A percentile compares a stretch with the other conserved stretches of the same genome.
These are phyloP conservation scores for Ciona savignyi DNA, from an alignment of 23 tunicate genomes.

Conservation along the genomic window DNA sequence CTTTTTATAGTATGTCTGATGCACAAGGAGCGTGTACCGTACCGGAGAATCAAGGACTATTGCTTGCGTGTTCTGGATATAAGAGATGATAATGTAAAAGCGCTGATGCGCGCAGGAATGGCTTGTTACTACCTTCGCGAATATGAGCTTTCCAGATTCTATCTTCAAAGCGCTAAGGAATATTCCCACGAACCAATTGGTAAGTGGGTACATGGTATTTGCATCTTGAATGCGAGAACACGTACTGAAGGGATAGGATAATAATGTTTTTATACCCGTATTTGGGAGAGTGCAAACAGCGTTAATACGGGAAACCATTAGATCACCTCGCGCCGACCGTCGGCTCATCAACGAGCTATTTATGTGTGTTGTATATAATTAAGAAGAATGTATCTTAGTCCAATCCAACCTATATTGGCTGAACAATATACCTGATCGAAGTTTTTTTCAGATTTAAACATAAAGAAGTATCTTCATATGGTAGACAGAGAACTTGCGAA, in stretches of 20 bases:
- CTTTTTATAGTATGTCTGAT: conserved; percentile 55
- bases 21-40: conserved; percentile 79
- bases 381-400: too few relatives aligned
- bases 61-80: conserved; percentile 59
- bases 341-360: too few relatives aligned
- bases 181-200: conserved; percentile 75
- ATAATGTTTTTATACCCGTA: neutral
- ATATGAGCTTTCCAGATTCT: conserved; percentile 69
- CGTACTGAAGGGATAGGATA: neutral
- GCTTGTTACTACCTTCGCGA: conserved; percentile 89
- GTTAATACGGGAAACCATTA: neutral
- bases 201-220: neutral
- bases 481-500: conserved; percentile 72
- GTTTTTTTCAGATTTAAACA: conserved; percentile 63
- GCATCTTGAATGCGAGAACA: too few relatives aligned
- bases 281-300: neutral
- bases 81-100: conserved; percentile 79
- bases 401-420: too few relatives aligned
- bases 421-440: too few relatives aligned
- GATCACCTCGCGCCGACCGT: too few relatives aligned
- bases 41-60: conserved; percentile 73
- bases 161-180: conserved; percentile 74
- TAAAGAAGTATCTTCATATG: conserved; percentile 74
- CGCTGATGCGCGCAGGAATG: conserved; percentile 74
- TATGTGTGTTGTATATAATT: too few relatives aligned